Evolutionary conservation across 2,797 vertebrate genomes (phyloP).

Genomic region (Leptoclinus maculatus): DNA sequence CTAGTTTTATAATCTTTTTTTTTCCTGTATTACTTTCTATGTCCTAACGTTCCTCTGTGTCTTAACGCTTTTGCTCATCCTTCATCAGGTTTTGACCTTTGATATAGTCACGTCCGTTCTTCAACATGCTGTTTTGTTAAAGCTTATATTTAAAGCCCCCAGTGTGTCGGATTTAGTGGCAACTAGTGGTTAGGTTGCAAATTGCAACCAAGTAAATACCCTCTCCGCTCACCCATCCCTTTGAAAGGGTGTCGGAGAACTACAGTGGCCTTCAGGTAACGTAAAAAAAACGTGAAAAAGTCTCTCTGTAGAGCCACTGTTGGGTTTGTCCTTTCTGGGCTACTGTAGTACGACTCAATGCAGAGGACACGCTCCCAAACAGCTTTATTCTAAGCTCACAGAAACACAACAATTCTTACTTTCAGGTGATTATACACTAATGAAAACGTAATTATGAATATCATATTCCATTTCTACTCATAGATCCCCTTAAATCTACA

Average conservation of each 20-base stretch:
- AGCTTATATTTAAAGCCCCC: neutral
- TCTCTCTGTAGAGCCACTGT: neutral
- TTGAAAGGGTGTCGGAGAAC: neutral
- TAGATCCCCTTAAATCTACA: neutral
- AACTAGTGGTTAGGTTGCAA: neutral
- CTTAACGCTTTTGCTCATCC: neutral
- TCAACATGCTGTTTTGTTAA: conserved; percentile 1
- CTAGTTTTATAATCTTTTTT: conserved; percentile 5
- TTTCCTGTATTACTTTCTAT: conserved; percentile 25
- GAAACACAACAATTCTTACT: neutral
- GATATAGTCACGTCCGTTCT: conserved; percentile 1
- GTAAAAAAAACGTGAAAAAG: neutral
- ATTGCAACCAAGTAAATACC: neutral
- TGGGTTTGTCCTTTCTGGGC: neutral
- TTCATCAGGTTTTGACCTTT: conserved; percentile 43
- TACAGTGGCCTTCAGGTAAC: neutral
- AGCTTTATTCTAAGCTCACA: no score
- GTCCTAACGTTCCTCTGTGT: conserved; percentile 33
- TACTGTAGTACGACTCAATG: neutral
- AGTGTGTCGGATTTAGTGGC: neutral
- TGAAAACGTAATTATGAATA: neutral
- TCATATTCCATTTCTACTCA: neutral
- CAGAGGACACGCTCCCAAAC: neutral
- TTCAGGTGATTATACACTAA: neutral
- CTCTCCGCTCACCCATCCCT: neutral